Percentiles rank a stretch among this genome's conserved stretches.
Evolutionary conservation across 2,888 invertebrate species (phyloP).

Genomic region (Orgyia antiqua): DNA sequence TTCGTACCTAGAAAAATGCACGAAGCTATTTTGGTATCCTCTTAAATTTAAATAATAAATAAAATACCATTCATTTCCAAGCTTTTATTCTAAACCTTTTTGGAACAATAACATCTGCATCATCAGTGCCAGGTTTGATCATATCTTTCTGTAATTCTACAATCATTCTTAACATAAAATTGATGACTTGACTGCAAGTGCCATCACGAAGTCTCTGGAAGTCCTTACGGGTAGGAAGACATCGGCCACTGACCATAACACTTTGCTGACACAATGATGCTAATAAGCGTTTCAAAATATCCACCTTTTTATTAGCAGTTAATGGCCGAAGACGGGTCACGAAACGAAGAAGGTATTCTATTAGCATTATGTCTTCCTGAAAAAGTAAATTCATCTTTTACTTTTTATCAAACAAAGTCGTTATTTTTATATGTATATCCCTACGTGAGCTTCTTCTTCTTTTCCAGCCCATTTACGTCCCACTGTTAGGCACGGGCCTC

Average conservation of each 20-base stretch:
- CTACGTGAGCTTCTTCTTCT: too few species aligned
- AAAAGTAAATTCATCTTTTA: too few species aligned
- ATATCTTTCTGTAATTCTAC: conserved; percentile 70
- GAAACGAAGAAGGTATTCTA: conserved; percentile 86
- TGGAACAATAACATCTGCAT: conserved; percentile 57
- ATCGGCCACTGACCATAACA: conserved; percentile 50
- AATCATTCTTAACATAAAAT: conserved; percentile 72
- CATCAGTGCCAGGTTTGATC: conserved; percentile 54
- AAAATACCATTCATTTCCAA: conserved; percentile 65
- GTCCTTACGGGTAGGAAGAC: conserved; percentile 56
- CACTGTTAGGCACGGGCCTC: too few species aligned
- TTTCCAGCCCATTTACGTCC: too few species aligned
- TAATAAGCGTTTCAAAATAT: conserved; percentile 80
- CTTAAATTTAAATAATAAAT: too few species aligned
- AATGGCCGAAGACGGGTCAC: conserved; percentile 82
- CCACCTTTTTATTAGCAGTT: conserved; percentile 76
- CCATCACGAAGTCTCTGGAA: conserved; percentile 77
- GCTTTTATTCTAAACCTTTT: conserved; percentile 56
- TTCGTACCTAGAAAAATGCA: too few species aligned
- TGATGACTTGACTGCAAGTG: conserved; percentile 69
- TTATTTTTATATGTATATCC: too few species aligned
- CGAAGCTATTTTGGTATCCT: too few species aligned
- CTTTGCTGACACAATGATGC: conserved; percentile 84
- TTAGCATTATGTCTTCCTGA: conserved; percentile 81
- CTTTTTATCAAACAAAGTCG: too few species aligned